Evolutionary conservation across 1,140 invertebrate genomes (phyloP), one percentile per base, ranked within the genome.

Genomic region (Cydia amplana): DNA sequence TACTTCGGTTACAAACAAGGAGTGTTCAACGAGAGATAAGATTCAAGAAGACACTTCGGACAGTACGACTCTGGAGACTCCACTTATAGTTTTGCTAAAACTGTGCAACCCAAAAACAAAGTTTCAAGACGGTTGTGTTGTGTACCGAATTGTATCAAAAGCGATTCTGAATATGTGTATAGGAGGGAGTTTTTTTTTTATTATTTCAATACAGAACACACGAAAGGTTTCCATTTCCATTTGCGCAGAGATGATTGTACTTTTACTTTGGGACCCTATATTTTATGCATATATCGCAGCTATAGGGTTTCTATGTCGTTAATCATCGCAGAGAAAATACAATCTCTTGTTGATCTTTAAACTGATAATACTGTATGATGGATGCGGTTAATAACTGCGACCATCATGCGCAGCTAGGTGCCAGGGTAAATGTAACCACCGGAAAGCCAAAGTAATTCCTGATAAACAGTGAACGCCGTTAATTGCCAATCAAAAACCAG

Each of bases 401-500:
- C 40, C 2, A 5, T 10, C 12, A 46, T 46, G 14, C 43, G 14
- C 14, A 3, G 43, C n/a, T n/a, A n/a, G n/a, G n/a, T n/a, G n/a
- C n/a, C n/a, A n/a, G 14, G 14, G 43, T 46, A 16, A 46, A 46
- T 46, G 14, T 46, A 46, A 46, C 43, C 43, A 46, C 43, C 14
- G 40, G 12, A 46, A 46, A 14, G 43, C 51, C 51, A 55, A 20
- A 18, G 51, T 55, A 55, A 20, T 60, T 60, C 6, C 55, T 60
- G 55, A 23, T 60, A 60, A 20, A 60, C 55, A 60, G 55, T n/a
- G 20, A 60, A 20, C 20, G 9, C 4, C 20, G 55, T 60, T 60
- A 60, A 60, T 23, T 60, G 55, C 55, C 55, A 60, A 60, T 60
- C 55, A 60, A 20, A 60, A 10, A 60, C 18, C 55, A 60, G 10